Base-by-base conservation (phyloP, 2,888 invertebrate species). In the Lycia hirtaria region DNA sequence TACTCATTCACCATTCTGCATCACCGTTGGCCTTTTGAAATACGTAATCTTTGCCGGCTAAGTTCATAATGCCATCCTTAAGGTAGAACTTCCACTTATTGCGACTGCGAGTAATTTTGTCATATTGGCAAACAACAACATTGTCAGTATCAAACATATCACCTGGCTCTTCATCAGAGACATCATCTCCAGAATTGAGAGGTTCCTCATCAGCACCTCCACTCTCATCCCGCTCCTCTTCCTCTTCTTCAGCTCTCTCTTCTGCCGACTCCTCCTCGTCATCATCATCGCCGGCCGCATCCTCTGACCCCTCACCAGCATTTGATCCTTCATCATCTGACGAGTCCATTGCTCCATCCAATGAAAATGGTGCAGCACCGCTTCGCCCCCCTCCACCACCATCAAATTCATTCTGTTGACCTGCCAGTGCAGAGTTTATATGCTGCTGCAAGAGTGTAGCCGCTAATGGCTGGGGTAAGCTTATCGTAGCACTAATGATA, bases 81-180 rank as follows among this genome's bases (percentile, higher is more conserved):
- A 99, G 93, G 87, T 98, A 97, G 87, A 99, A 99, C 93, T 99
- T 99, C 99, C 99, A 99, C 88, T 98, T 98, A 88, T 98, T 99
- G 77, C 99, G 96, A 85, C 97, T 98, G 84, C 99, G 95, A 65
- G 98, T 98, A 61, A 99, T 98, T 97, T 99, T 99, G 92, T 99
- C 99, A 92, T 99, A 99, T 88, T 99, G 99, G 87, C 99, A 99
- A 58, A 99, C 99, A 62, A 99, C 98, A 56, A 99, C 99, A 93
- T 99, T 99, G 73, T 99, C 99, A 35, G 99, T 98, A 76, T 99
- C 99, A 92, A 99, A 99, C 82, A 99, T 94, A 85, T 99, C 98
- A 62, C 96, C 94, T 0, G 97, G 96, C 80, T 98, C 97, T 76
- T 98, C 99, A 82, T 99, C 99, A 44, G 98, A 98, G 4, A 99